A percentile compares a stretch with the other conserved stretches of the same genome.
Conservation (phyloP, 1,140 invertebrate species). For the Cecropterus lyciades region DNA sequence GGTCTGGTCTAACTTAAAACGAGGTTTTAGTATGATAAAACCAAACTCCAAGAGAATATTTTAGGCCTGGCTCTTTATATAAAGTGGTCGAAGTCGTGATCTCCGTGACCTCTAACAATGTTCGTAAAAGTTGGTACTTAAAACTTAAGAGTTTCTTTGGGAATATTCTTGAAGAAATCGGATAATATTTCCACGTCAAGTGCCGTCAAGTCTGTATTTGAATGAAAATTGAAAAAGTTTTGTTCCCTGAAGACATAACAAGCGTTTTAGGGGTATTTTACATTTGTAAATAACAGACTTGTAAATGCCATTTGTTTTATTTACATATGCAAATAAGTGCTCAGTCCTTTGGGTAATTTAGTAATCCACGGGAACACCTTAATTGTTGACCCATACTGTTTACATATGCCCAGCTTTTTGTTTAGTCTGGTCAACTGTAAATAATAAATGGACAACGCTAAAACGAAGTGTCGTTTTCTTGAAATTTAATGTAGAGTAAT, state of each 20-base stretch:
- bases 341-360: background rate
- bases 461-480: too few species aligned
- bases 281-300: constrained; percentile 39
- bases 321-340: constrained; percentile 4
- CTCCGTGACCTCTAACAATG: constrained; percentile 34
- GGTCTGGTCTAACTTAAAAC: too few species aligned
- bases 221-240: constrained; percentile 80
- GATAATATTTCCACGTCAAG: constrained; percentile 63
- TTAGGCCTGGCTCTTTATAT: background rate
- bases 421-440: too few species aligned
- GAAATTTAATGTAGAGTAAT: too few species aligned
- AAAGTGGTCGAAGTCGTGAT: constrained; percentile 16
- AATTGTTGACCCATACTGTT: background rate
- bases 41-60: background rate
- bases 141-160: constrained; percentile 31
- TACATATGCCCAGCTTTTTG: background rate
- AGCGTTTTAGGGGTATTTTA: constrained; percentile 58
- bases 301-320: constrained; percentile 1
- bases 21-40: too few species aligned
- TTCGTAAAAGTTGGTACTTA: constrained; percentile 37
- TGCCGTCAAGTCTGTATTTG: constrained; percentile 59
- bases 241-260: constrained; percentile 60
- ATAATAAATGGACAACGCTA: too few species aligned
- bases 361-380: constrained; percentile 1
- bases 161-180: constrained; percentile 39